Base-by-base conservation (phyloP, 2,888 invertebrate genomes). In the Acanthosepion lycidas region DNA sequence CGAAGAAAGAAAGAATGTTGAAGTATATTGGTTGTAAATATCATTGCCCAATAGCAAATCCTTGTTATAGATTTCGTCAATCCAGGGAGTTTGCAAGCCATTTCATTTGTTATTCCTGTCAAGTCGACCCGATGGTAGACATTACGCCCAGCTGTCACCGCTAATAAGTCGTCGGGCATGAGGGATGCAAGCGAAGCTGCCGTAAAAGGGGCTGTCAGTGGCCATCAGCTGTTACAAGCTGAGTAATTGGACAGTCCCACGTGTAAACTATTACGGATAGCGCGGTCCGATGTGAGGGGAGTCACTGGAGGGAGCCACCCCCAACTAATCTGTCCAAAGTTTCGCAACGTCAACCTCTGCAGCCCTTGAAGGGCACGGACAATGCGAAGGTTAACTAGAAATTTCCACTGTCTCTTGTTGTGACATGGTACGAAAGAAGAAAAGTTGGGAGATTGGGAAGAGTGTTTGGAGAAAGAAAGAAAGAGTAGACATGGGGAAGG, bases 61-160 rank as follows among this genome's bases (percentile, higher is more conserved):
- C 23, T 59, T 23, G 59, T 59, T 59, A 59, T 59, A 59, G 59
- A 59, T 59, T 59, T 59, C 59, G 59, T 59, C 59, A 59, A 59
- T 59, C 59, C 23, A 23, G 23, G 59, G 59, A 20, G 59, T 59
- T 59, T 59, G 59, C 59, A 59, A 59, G 6, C 6, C 59, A 23
- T 59, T 59, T 59, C 59, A 59, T 78, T 78, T 78, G 78, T 78
- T 78, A 78, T 78, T 78, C 78, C 15, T 18, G 78, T 78, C 78
- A n/a, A 78, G n/a, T 78, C 33, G 78, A n/a, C 0, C 15, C n/a
- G n/a, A 33, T 78, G 78, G 78, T 78, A n/a, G 78, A 78, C 78
- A 78, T 78, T 78, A 78, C n/a, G 78, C 18, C 78, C n/a, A 78
- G 78, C 78, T 78, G 78, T 78, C 78, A 78, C 78, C n/a, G 78